These are phyloP conservation scores for Stegodyphus mimosarum DNA, from an alignment of 1,140 invertebrate genomes.

Conservation along the genomic window DNA sequence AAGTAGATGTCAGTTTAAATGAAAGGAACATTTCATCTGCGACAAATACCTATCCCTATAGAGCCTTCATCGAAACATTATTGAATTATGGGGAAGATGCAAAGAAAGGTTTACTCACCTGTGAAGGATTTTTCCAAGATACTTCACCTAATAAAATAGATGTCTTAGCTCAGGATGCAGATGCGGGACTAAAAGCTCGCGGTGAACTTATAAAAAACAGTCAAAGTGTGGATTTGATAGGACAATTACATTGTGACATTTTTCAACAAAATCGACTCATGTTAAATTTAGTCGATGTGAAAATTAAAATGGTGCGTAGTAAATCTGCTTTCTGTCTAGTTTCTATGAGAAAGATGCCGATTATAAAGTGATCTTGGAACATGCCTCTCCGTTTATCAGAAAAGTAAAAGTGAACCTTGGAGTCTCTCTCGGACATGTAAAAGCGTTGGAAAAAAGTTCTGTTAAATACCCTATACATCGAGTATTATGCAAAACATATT, in stretches of 20 bases:
- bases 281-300: slow-evolving; percentile 10
- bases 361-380: neutral
- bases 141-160: neutral
- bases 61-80: slow-evolving; percentile 6
- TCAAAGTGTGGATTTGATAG: neutral
- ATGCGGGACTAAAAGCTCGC: neutral
- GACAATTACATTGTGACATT: slow-evolving; percentile 2
- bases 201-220: neutral
- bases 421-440: slow-evolving; percentile 1
- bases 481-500: slow-evolving; percentile 4
- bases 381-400: neutral
- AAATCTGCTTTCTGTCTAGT: neutral
- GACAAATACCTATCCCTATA: slow-evolving; percentile 2
- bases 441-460: slow-evolving; percentile 3
- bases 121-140: neutral
- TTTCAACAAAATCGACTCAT: slow-evolving; percentile 21
- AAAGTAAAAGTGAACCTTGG: slow-evolving; percentile 17
- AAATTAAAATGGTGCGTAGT: slow-evolving; percentile 17
- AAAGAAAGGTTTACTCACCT: neutral
- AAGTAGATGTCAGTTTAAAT: slow-evolving; percentile 1
- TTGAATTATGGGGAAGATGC: slow-evolving; percentile 16
- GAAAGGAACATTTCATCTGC: neutral
- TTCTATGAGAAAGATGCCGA: neutral
- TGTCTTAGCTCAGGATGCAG: neutral
- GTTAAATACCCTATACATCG: neutral